Evolutionary conservation across 2,113 vertebrate genomes (phyloP), one percentile per base, ranked within the genome.

Genomic region (Diphyllodes magnificus): DNA sequence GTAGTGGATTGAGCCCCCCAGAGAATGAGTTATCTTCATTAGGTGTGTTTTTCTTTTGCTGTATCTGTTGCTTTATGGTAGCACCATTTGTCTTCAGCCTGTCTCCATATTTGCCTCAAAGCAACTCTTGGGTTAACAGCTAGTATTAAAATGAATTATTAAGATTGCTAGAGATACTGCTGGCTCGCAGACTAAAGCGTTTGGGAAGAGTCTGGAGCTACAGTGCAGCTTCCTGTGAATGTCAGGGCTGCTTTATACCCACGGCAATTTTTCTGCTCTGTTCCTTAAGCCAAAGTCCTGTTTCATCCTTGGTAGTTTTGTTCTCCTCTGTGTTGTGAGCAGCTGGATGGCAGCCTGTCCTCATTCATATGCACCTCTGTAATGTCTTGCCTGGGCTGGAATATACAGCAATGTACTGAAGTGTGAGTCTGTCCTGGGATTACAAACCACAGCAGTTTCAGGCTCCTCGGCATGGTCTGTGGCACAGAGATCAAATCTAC

Each of bases 141-240:
- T 56, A 65, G 45, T 80, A 86, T 88, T 82, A 51, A 78, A 86
- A 70, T 92, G 60, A 95, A 82, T 94, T 77, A 81, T 93, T 94
- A 73, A 81, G 73, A 45, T 49, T 60, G n/a, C 54, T 88, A 22
- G 75, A 77, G 59, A 37, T 82, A 56, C 40, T 30, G 33, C 35
- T 78, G 68, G 25, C 69, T 90, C 57, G 59, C 47, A 83, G 51
- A 73, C 25, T 37, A 0, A 72, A 64, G 39, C 25, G 28, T 56
- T 64, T 75, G 53, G 71, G 81, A 75, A 53, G 73, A 82, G 45
- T 82, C 73, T 53, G 61, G 69, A 89, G 65, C 64, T 77, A 1
- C 33, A 33, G 17, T 27, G 4, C 18, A 71, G 61, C 50, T 66
- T 77, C 39, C 78, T 73, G 30, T 37, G 59, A 21, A 24, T 13